Evolutionary conservation across 2,113 vertebrate genomes (phyloP).

Genomic region (Mellivora capensis): DNA sequence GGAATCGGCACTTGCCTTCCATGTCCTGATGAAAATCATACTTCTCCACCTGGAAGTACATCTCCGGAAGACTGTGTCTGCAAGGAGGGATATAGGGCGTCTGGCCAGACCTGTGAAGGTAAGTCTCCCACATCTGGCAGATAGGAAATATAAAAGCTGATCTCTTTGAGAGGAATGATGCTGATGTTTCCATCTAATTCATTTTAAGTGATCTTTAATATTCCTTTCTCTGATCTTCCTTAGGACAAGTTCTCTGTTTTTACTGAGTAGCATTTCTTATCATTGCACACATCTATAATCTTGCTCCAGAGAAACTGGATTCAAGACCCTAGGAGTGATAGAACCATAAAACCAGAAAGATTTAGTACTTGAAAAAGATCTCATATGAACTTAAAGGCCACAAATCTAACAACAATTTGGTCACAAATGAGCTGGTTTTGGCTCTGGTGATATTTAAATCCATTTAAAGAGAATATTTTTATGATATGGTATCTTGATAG

Average conservation of each 20-base stretch:
- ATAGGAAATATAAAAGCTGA: neutral
- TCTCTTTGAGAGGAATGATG: neutral
- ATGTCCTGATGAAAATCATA: constrained; percentile 91
- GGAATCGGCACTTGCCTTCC: constrained; percentile 89
- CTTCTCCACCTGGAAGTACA: constrained; percentile 93
- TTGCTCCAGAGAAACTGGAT: neutral
- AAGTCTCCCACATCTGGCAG: neutral
- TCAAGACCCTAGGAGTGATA: neutral
- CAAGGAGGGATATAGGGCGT: constrained; percentile 86
- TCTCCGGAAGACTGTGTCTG: constrained; percentile 90
- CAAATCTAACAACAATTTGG: neutral
- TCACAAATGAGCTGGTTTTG: neutral
- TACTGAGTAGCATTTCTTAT: neutral
- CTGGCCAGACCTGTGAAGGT: constrained; percentile 91
- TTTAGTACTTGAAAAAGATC: neutral
- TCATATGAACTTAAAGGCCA: neutral
- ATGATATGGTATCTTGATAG: neutral
- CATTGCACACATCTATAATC: neutral
- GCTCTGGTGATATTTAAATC: neutral
- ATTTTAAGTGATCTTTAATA: neutral
- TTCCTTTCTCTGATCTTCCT: neutral
- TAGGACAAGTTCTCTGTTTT: neutral
- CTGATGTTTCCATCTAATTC: neutral
- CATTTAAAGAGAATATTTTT: neutral
- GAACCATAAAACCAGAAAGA: neutral